A percentile compares a stretch with the other conserved stretches of the same genome.
phyloP scores from a whole-genome alignment of 2,888 invertebrate species.

The Hipparchia sbordonii region DNA sequence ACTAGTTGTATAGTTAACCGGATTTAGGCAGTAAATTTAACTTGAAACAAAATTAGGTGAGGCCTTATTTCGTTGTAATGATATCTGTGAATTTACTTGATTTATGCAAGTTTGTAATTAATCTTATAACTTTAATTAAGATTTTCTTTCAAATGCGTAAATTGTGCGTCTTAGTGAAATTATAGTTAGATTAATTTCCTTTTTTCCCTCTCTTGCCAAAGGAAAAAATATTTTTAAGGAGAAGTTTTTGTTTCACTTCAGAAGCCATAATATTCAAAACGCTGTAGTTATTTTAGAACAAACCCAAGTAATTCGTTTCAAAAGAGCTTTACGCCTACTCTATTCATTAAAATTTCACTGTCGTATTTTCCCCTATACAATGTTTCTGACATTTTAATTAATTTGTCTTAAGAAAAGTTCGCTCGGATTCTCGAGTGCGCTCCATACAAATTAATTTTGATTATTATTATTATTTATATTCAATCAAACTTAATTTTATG shows the following conservation, averaged over 20 bases:
- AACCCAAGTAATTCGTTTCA: not conserved
- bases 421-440: no score
- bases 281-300: not conserved
- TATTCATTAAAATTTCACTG: constrained; percentile 27
- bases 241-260: no score
- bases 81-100: not conserved
- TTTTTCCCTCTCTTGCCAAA: no score
- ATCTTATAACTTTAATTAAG: not conserved
- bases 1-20: constrained; percentile 36
- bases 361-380: constrained; percentile 14
- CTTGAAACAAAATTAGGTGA: constrained; percentile 35
- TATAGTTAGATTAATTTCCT: no score
- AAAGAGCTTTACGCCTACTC: constrained; percentile 18
- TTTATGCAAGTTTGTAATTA: not conserved
- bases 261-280: no score
- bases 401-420: not conserved
- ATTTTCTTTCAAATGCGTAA: not conserved
- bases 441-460: no score
- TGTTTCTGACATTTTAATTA: constrained; percentile 26
- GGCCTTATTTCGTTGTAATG: constrained; percentile 2
- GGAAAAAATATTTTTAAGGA: no score
- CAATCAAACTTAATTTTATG: no score
- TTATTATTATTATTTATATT: no score
- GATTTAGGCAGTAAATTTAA: constrained; percentile 38
- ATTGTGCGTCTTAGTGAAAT: not conserved